phyloP scores from a whole-genome alignment of 2,797 vertebrate genomes.

The Urophycis tenuis region DNA sequence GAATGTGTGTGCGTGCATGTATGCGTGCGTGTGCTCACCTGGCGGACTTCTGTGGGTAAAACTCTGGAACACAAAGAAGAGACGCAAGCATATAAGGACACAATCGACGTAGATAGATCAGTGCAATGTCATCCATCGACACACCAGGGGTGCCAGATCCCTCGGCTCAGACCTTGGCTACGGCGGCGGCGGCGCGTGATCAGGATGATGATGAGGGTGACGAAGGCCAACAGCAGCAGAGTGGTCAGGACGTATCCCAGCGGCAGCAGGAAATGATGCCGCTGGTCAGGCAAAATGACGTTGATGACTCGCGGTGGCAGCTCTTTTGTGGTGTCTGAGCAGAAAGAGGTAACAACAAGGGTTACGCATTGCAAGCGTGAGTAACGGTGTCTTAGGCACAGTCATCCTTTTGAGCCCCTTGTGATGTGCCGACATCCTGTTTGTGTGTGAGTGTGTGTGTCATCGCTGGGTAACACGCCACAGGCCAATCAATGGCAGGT shows the following conservation, averaged over 20 bases:
- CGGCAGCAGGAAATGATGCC: slow-evolving; percentile 83
- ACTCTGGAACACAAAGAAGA: slow-evolving; percentile 57
- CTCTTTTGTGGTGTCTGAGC: slow-evolving; percentile 68
- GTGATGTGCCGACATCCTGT: neutral
- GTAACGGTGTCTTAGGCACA: neutral
- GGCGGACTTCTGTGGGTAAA: slow-evolving; percentile 62
- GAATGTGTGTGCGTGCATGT: neutral
- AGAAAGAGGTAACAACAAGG: slow-evolving; percentile 1
- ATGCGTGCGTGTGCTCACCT: slow-evolving; percentile 57
- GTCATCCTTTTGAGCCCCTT: neutral
- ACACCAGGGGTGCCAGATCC: neutral
- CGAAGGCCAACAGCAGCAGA: slow-evolving; percentile 78
- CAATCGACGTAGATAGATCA: neutral
- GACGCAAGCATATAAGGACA: slow-evolving; percentile 25
- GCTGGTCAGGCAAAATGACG: slow-evolving; percentile 83
- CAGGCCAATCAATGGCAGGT: slow-evolving; percentile 1
- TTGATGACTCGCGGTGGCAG: slow-evolving; percentile 83
- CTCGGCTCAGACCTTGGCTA: slow-evolving; percentile 67
- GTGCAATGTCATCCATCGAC: neutral
- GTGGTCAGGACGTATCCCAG: slow-evolving; percentile 85
- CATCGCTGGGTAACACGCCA: neutral
- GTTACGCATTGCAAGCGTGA: too few relatives aligned
- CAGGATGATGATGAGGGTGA: slow-evolving; percentile 77
- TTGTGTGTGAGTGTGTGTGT: neutral
- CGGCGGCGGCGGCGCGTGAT: slow-evolving; percentile 68